phyloP scores from a whole-genome alignment of 92 coral and sea anemone species.

The Porites cylindrica region DNA sequence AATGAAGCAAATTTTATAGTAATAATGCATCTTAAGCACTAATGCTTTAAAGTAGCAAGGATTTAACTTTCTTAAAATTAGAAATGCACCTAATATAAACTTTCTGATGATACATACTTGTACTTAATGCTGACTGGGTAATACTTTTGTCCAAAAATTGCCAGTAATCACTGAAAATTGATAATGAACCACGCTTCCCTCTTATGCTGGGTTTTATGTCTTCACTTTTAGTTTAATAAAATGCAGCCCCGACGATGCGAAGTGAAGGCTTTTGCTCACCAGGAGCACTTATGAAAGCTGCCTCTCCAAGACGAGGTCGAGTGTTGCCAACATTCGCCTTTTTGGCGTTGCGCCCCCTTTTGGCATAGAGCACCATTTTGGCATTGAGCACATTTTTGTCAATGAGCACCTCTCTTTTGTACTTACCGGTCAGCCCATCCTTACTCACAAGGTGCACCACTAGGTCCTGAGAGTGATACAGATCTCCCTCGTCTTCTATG shows the following conservation, averaged over 20 bases:
- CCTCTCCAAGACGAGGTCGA: too few relatives aligned
- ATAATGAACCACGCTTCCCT: conserved; percentile 31
- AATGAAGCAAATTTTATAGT: conserved; percentile 15
- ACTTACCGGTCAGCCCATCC: conserved; percentile 37
- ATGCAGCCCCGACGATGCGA: conserved; percentile 20
- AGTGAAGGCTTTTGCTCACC: conserved; percentile 30
- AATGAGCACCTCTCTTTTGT: conserved; percentile 10
- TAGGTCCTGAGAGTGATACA: too few relatives aligned
- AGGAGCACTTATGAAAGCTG: too few relatives aligned
- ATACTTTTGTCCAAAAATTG: conserved; percentile 20
- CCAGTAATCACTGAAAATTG: conserved; percentile 14
- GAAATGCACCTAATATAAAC: conserved; percentile 11
- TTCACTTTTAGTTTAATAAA: conserved; percentile 22
- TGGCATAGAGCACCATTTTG: too few relatives aligned
- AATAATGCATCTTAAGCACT: conserved; percentile 31
- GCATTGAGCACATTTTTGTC: too few relatives aligned
- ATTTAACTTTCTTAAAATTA: conserved; percentile 22
- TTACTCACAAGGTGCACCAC: conserved; percentile 38
- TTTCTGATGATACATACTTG: conserved; percentile 23
- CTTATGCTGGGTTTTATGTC: conserved; percentile 34
- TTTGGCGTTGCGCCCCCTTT: too few relatives aligned
- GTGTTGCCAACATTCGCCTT: too few relatives aligned
- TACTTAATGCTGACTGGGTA: conserved; percentile 26
- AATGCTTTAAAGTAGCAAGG: conserved; percentile 30
- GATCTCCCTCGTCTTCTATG: too few relatives aligned